A percentile compares a stretch with the other conserved stretches of the same genome.
phyloP scores from a whole-genome alignment of 2,797 vertebrate genomes.

The Neosilurus hyrtlii region DNA sequence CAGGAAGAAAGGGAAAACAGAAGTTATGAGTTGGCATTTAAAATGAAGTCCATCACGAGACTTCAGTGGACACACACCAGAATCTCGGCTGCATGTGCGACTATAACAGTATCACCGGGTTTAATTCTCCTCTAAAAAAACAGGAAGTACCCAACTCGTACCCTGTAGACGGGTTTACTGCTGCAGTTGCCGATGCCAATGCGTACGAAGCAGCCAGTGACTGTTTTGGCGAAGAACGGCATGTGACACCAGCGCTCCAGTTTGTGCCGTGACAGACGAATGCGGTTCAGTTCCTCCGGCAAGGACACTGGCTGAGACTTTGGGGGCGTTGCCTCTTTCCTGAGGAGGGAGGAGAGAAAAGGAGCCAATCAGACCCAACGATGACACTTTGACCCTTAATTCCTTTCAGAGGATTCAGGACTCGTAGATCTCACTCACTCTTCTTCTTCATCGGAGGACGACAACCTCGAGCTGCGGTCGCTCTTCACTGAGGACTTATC shows the following conservation, averaged over 20 bases:
- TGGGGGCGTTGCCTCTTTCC: constrained; percentile 92
- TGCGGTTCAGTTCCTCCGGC: constrained; percentile 91
- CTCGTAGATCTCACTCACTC: constrained; percentile 78
- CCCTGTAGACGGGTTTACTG: constrained; percentile 97
- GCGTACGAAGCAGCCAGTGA: constrained; percentile 95
- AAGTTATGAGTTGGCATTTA: too few relatives aligned
- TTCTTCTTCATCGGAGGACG: constrained; percentile 91
- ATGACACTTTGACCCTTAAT: too few relatives aligned
- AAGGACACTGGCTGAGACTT: constrained; percentile 95
- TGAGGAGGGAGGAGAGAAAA: constrained; percentile 43
- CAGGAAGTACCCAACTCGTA: constrained; percentile 55
- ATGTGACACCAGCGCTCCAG: constrained; percentile 99
- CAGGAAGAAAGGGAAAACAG: background rate
- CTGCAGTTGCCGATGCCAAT: constrained; percentile 98
- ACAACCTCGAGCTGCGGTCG: constrained; percentile 89
- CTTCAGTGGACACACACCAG: background rate
- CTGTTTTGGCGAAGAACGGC: constrained; percentile 97
- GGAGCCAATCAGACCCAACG: background rate
- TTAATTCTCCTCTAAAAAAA: background rate
- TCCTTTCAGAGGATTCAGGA: too few relatives aligned
- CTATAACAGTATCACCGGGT: background rate
- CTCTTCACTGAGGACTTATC: constrained; percentile 98
- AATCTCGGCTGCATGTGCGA: background rate
- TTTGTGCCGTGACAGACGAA: constrained; percentile 94
- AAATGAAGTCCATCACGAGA: too few relatives aligned